These are phyloP conservation scores for Collichthys lucidus DNA, from an alignment of 2,113 vertebrate species.

Conservation along the genomic window DNA sequence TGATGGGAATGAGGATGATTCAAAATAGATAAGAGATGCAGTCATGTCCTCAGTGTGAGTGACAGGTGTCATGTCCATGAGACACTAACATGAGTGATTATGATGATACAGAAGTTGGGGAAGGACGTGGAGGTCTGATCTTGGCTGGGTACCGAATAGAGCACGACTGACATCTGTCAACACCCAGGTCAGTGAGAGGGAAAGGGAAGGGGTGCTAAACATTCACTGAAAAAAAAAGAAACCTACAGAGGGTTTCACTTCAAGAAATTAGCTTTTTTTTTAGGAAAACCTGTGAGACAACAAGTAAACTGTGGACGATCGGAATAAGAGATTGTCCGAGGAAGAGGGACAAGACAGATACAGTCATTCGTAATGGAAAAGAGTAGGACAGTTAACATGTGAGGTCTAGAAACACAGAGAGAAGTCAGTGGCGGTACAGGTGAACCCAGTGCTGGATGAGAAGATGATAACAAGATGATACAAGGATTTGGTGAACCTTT, in stretches of 20 bases:
- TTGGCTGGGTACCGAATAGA: conserved; percentile 44
- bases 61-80: conserved; percentile 68
- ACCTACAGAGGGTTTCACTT: conserved; percentile 43
- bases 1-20: conserved; percentile 54
- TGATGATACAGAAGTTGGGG: conserved; percentile 44
- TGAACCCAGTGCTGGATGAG: conserved; percentile 31
- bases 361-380: conserved; percentile 31
- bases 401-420: conserved; percentile 48
- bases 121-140: conserved; percentile 48
- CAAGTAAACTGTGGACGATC: conserved; percentile 53
- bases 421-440: conserved; percentile 26
- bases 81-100: conserved; percentile 69
- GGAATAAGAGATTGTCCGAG: conserved; percentile 30
- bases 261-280: conserved; percentile 27
- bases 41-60: conserved; percentile 63
- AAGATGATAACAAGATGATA: conserved; percentile 35
- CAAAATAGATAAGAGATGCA: conserved; percentile 61
- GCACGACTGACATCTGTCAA: conserved; percentile 59
- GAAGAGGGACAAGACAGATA: conserved; percentile 52
- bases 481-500: conserved; percentile 35
- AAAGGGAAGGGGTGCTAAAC: conserved; percentile 15
- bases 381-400: conserved; percentile 31
- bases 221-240: conserved; percentile 38
- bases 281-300: conserved; percentile 58
- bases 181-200: conserved; percentile 50